Base-by-base conservation (phyloP, 2,888 invertebrate species). In the Eledona agricola region DNA sequence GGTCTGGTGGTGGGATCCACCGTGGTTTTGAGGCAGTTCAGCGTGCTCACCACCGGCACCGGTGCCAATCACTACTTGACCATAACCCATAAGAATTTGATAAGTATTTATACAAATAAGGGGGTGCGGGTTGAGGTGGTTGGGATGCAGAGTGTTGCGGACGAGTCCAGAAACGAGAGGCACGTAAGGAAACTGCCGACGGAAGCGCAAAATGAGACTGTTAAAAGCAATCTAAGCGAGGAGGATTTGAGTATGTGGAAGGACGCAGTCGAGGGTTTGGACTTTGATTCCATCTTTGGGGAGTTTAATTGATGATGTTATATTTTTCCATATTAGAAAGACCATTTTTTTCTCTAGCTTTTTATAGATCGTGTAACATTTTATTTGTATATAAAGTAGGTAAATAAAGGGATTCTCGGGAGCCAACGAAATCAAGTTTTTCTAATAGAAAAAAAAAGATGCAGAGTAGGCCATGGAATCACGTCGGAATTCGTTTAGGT, bases 31-130 rank as follows among this genome's bases (percentile, higher is more conserved):
- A 66, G 59, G 51, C 65, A 71, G 17, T 64, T 69, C 45, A 66
- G 71, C 3, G 71, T 73, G 1, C 51, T 74, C 7, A 62, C 63
- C 29, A 64, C 62, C 3, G 45, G 51, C 13, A 51, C 57, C 22
- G 59, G 51, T 34, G 62, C 66, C 10, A 67, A 66, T 43, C 64
- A 68, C 51, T 67, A 67, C 56, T 47, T 73, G 13, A 68, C 65
- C 4, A 69, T 73, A 29, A 72, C 70, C 2, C 42, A 62, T 11
- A 70, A 72, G 38, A 74, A 71, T 62, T 58, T 74, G 17, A 40
- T 72, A 11, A 46, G 63, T 6, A 69, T 74, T 43, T 74, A 74
- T 35, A 57, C 38, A 40, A 34, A 53, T n/a, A 32, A 51, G 15
- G 38, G 50, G 6, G 26, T 19, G 3, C 11, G 19, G 11, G 10